Conservation (phyloP, 2,888 invertebrate genomes). For the Meteorus cinctellus region DNA sequence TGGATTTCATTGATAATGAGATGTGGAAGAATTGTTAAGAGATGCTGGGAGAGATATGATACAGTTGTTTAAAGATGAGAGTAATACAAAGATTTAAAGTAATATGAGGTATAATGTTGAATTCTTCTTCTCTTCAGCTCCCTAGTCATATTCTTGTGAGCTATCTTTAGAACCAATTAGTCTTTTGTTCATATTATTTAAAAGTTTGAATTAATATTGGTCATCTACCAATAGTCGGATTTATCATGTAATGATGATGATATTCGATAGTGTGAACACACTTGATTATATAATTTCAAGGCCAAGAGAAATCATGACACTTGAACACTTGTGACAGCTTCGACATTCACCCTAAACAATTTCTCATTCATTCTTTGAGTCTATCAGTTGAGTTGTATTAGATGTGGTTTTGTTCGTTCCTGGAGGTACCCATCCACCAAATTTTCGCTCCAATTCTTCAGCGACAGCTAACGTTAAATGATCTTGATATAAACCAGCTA, state of each 20-base stretch:
- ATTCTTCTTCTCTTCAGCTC: neutral
- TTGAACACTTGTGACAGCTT: too few relatives aligned
- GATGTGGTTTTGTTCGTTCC: constrained; percentile 55
- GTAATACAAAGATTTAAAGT: constrained; percentile 17
- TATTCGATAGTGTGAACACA: too few relatives aligned
- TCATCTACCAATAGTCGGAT: too few relatives aligned
- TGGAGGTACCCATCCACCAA: constrained; percentile 92
- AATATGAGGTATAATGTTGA: neutral
- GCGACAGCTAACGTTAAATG: constrained; percentile 91
- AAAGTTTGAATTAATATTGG: too few relatives aligned
- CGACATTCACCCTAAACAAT: too few relatives aligned
- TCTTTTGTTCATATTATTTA: too few relatives aligned
- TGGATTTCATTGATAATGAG: constrained; percentile 94
- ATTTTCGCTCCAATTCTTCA: constrained; percentile 87
- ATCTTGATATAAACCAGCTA: constrained; percentile 88
- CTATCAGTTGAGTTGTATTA: too few relatives aligned
- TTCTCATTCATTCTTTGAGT: too few relatives aligned
- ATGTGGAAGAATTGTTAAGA: constrained; percentile 88
- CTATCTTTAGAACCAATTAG: too few relatives aligned
- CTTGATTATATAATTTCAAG: too few relatives aligned
- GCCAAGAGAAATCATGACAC: too few relatives aligned
- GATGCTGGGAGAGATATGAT: constrained; percentile 96
- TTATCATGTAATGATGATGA: too few relatives aligned
- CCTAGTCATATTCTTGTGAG: constrained; percentile 51
- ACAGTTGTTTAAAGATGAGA: constrained; percentile 89